Evolutionary conservation across 1,140 invertebrate genomes (phyloP).

Genomic region (Patella vulgata): DNA sequence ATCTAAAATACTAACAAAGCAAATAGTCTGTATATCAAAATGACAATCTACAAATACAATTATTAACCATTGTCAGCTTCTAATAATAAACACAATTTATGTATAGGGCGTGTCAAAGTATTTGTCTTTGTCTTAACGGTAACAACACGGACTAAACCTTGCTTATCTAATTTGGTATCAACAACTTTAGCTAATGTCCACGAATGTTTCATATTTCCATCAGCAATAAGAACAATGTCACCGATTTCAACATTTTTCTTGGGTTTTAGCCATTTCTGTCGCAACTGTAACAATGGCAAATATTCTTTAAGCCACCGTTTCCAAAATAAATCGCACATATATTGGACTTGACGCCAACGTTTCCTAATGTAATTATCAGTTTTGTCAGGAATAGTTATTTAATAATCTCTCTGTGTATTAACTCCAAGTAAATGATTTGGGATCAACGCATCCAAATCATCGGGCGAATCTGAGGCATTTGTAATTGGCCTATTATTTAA

Average conservation of each 20-base stretch:
- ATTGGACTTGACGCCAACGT: slow-evolving; percentile 44
- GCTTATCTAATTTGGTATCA: slow-evolving; percentile 7
- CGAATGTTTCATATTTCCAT: slow-evolving; percentile 25
- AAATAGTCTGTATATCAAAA: too few species aligned
- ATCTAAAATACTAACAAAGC: too few species aligned
- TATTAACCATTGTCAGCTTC: too few species aligned
- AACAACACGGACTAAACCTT: slow-evolving; percentile 10
- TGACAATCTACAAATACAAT: too few species aligned
- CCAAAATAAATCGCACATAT: slow-evolving; percentile 40
- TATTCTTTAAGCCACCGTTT: slow-evolving; percentile 30
- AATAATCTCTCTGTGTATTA: slow-evolving; percentile 12
- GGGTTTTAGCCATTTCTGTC: slow-evolving; percentile 30
- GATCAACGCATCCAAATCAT: slow-evolving; percentile 27
- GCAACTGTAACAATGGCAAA: slow-evolving; percentile 17
- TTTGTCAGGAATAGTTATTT: slow-evolving; percentile 19
- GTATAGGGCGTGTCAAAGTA: slow-evolving; percentile 16
- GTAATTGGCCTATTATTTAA: slow-evolving; percentile 21
- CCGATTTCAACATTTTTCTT: slow-evolving; percentile 26
- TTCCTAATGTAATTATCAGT: slow-evolving; percentile 27
- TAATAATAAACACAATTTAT: slow-evolving; percentile 22
- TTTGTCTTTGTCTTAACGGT: slow-evolving; percentile 19
- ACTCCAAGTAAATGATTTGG: slow-evolving; percentile 37
- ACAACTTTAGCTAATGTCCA: slow-evolving; percentile 25
- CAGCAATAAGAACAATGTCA: slow-evolving; percentile 40
- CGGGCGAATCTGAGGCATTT: not conserved